These are phyloP conservation scores for Aspiorhynchus laticeps DNA, from an alignment of 2,113 vertebrate species.

Conservation along the genomic window DNA sequence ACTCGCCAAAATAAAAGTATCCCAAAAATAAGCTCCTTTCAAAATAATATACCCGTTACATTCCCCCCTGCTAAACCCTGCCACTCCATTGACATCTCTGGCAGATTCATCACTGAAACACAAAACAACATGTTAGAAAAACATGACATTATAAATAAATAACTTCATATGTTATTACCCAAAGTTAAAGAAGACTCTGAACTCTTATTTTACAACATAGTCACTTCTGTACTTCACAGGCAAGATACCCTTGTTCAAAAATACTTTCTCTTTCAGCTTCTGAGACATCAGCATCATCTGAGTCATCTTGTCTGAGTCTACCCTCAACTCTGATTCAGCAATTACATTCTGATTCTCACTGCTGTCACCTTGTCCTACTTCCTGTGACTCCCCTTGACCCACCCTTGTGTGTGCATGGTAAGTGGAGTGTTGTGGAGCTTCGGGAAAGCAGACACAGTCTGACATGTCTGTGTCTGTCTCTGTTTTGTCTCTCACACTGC, in stretches of 20 bases:
- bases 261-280: background rate
- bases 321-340: background rate
- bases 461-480: background rate
- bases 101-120: no score
- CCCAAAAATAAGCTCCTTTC: no score
- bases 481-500: background rate
- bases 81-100: no score
- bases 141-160: no score
- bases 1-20: no score
- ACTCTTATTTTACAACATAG: background rate
- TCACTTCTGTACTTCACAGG: background rate
- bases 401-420: background rate
- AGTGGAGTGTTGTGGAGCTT: background rate
- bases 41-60: no score
- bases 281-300: background rate
- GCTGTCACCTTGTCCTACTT: background rate
- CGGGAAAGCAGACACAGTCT: background rate
- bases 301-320: background rate
- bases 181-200: no score
- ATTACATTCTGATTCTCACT: background rate
- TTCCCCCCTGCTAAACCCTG: no score
- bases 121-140: no score
- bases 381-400: background rate
- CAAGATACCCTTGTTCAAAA: background rate
- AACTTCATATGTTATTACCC: no score